Evolutionary conservation across 2,113 vertebrate species (phyloP), one percentile per base, ranked within the genome.

Genomic region (Onychostruthus taczanowskii): DNA sequence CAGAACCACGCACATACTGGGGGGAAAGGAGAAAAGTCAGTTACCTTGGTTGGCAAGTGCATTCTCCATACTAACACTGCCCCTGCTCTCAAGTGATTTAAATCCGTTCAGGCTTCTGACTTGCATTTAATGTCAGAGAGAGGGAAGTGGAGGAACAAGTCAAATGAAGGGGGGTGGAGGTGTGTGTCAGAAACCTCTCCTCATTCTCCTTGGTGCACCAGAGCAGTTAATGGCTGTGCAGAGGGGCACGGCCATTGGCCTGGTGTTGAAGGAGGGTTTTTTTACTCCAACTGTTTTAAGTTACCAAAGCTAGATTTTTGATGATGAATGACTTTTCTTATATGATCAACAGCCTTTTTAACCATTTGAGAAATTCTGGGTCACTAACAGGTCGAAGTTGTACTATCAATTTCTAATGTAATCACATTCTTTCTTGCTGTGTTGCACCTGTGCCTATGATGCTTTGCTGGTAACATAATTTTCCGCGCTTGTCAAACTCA

Each of bases 1-100:
- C 99, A 49, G 99, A 99, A 95, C 99, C 99, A 96, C 99, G 98
- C 63, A 99, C 99, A 68, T 99, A 99, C 99, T 99, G 96, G 10
- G 74, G 81, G 76, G 13, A 15, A 73, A 9, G 41, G 23, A 90
- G 19, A 8, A 33, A 30, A 52, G n/a, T 37, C 55, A 16, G 76
- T 93, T 95, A 94, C 41, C 64, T 66, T 66, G n/a, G 39, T 3
- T 78, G 61, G 47, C n/a, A 91, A 82, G 33, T 24, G 17, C 30
- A 76, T 68, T 47, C 49, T 77, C 67, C n/a, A 10, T 16, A 24
- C 62, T 47, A 33, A 73, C 13, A 41, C 47, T 30, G 10, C 20
- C 21, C 24, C 37, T 53, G 23, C 47, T 14, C 21, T 7, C 28
- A 63, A 20, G 7, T 13, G 9, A 89, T 53, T n/a, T 76, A 27